Base-by-base conservation (phyloP, 2,113 vertebrate species). In the Phodopus roborovskii region DNA sequence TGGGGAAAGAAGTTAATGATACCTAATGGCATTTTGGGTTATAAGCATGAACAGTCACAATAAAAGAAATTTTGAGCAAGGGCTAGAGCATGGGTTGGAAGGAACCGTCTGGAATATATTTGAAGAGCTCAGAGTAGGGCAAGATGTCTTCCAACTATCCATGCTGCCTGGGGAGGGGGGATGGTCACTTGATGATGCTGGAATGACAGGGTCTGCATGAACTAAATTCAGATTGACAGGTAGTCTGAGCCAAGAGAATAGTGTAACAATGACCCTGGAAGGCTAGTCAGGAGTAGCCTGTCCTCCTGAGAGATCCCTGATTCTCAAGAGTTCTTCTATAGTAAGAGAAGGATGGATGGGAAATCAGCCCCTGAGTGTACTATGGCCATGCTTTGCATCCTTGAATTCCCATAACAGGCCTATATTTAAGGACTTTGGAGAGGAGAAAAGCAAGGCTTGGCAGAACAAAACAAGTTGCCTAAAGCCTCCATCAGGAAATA, bases 1-100 rank as follows among this genome's bases (percentile, higher is more conserved):
- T 89, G 73, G 53, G 50, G 84, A 90, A 42, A 79, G 39, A 36
- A 92, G 39, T 91, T 53, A 90, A 58, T 90, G 88, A 74, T 60
- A 93, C 33, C 64, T 75, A 4, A 42, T 86, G 62, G 15, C 36
- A n/a, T 28, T 48, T 42, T 68, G 22, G 16, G 17, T 77, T 58
- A 19, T 79, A 94, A 90, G 45, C 87, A 88, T 93, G 56, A 88
- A 70, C 3, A 70, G 28, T 39, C 11, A 26, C 62, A 50, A 71
- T 15, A 36, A 56, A 36, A 17, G 36, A 88, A 81, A 90, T 45
- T 48, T 11, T 45, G 39, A 42, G 30, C 26, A 62, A 74, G 58
- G 1, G 50, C 50, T 50, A 92, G 48, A 82, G 48, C 60, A 1
- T 60, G 20, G 48, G 10, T 45, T 48, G 16, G 50, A 79, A 64